Conservation (phyloP, 2,888 invertebrate genomes). For the Chymomyza procnemis region DNA sequence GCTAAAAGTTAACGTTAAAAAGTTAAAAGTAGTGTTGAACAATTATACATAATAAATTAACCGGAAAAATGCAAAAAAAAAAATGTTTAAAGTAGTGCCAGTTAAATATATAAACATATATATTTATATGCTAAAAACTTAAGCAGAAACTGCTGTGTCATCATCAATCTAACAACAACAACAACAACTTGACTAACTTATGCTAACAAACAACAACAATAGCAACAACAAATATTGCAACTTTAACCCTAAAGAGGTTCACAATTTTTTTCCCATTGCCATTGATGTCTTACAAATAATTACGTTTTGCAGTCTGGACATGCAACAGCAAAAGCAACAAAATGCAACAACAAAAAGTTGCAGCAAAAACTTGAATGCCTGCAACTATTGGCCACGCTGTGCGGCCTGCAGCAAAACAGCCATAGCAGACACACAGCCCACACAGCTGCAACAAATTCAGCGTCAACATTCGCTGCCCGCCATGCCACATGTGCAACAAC, state of each 20-base stretch:
- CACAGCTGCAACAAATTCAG: constrained; percentile 15
- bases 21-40: constrained; percentile 41
- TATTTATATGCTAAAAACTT: background rate
- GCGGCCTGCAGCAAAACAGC: constrained; percentile 52
- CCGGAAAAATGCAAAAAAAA: constrained; percentile 11
- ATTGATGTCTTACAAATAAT: background rate
- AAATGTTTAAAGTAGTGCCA: constrained; percentile 22
- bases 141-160: constrained; percentile 15
- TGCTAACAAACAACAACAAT: background rate
- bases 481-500: constrained; percentile 6
- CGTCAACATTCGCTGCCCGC: constrained; percentile 1
- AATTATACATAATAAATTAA: background rate
- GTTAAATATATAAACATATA: background rate
- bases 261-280: constrained; percentile 1
- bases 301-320: constrained; percentile 5
- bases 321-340: constrained; percentile 21
- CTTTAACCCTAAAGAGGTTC: background rate
- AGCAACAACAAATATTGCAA: background rate
- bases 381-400: constrained; percentile 82
- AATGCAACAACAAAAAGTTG: constrained; percentile 9
- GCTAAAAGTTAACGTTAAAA: constrained; percentile 40
- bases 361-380: constrained; percentile 73
- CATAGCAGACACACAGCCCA: constrained; percentile 19
- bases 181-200: constrained; percentile 5
- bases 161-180: constrained; percentile 1